Evolutionary conservation across 2,888 invertebrate genomes (phyloP).

Genomic region (Leptogaster cylindrica): DNA sequence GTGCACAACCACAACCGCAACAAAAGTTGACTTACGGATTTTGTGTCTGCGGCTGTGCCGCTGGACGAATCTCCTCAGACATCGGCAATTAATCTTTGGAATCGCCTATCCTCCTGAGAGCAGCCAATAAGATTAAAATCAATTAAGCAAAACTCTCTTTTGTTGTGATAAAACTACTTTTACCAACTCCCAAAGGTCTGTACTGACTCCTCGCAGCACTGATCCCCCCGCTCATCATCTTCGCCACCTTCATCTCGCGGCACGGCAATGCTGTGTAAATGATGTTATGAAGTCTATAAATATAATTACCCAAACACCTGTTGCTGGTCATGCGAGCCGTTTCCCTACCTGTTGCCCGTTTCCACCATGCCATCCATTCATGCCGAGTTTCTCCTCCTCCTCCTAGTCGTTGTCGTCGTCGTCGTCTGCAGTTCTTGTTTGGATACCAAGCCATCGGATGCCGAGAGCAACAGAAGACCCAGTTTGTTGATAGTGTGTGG

Average conservation of each 20-base stretch:
- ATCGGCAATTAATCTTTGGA: conserved; percentile 33
- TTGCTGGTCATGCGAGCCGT: conserved; percentile 40
- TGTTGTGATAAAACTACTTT: conserved; percentile 31
- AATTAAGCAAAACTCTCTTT: conserved; percentile 40
- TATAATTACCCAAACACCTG: conserved; percentile 48
- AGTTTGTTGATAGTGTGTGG: conserved; percentile 8
- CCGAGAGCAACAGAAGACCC: conserved; percentile 11
- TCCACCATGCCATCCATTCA: conserved; percentile 30
- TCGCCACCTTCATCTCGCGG: background rate
- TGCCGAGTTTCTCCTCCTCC: conserved; percentile 9
- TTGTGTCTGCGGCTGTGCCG: background rate
- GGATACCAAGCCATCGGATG: background rate
- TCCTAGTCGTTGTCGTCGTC: no score
- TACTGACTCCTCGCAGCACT: no score
- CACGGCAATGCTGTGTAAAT: no score
- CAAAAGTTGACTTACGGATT: no score
- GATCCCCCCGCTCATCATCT: background rate
- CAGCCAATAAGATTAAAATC: conserved; percentile 40
- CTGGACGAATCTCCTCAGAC: background rate
- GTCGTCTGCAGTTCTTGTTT: conserved; percentile 20
- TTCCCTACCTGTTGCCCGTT: conserved; percentile 42
- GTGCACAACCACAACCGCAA: no score
- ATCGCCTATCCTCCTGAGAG: background rate
- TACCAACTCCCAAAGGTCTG: no score
- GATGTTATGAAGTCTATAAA: conserved; percentile 44